Base-by-base conservation (phyloP, 2,113 vertebrate species). In the Suncus etruscus region DNA sequence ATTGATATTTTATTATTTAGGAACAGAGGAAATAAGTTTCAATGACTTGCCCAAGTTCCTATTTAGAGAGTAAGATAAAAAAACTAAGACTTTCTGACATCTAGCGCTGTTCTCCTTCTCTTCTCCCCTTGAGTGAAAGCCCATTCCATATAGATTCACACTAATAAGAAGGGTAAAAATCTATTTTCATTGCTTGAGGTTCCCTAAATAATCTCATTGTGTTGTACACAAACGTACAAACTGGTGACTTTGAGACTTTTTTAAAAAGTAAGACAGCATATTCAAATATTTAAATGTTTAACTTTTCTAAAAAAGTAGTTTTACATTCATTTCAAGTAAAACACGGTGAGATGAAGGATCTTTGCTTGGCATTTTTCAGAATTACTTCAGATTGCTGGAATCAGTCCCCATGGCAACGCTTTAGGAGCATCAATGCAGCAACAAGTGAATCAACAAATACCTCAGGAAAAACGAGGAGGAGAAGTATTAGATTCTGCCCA, bases 371-470 rank as follows among this genome's bases (percentile, higher is more conserved):
- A 0, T 87, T 84, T 89, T 75, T 77, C 97, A 99, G 99, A 99
- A 75, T 98, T 99, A n/a, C 98, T 99, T 97, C 99, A 99, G 97
- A 99, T 99, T 20, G 99, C 99, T 93, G 99, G 99, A 25, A 99
- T 99, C 94, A 99, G 98, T 94, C 99, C 99, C 79, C 99, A 99
- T 1, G 99, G 99, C 65, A 99, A 99, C 61, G 99, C 99, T 90
- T 97, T 99, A 75, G 99, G 99, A 74, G 99, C 99, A 0, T 99
- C 99, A 1, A 98, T 99, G 98, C 99, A 99, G 96, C 99, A 99
- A 84, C 99, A 99, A 93, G 98, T 98, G 25, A 99, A 98, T 95
- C 99, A 99, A 96, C 98, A 99, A 93, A 97, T 98, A 82, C 98
- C 98, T 95, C 99, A 98, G 96, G 99, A 99, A 96, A 99, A 97